phyloP scores from a whole-genome alignment of 2,113 vertebrate genomes.

The Lycaon pictus region DNA sequence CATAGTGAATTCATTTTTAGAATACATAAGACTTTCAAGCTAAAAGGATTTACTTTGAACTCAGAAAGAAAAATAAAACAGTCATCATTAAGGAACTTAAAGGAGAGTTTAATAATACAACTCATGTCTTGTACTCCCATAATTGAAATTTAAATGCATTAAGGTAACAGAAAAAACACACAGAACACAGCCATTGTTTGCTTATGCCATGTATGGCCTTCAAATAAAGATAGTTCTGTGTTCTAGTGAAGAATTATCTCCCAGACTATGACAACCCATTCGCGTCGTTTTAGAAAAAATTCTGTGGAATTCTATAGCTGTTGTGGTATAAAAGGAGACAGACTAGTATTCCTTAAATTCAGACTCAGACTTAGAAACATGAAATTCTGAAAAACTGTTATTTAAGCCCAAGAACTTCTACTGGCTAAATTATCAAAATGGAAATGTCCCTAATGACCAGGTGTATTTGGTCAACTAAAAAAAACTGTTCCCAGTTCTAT shows the following conservation, averaged over 20 bases:
- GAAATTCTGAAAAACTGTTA: constrained; percentile 50
- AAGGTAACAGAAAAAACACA: constrained; percentile 46
- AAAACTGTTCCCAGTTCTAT: background rate
- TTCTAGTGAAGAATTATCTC: background rate
- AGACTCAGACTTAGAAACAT: constrained; percentile 36
- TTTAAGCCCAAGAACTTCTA: constrained; percentile 45
- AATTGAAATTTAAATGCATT: constrained; percentile 51
- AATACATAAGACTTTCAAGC: background rate
- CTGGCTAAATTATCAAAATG: constrained; percentile 52
- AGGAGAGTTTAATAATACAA: constrained; percentile 31
- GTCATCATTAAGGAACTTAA: constrained; percentile 35
- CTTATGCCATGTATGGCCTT: background rate
- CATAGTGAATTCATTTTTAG: background rate
- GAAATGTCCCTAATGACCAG: constrained; percentile 54
- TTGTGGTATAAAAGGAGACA: constrained; percentile 38
- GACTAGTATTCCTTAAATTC: constrained; percentile 52
- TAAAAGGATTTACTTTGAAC: constrained; percentile 49
- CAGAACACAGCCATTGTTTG: constrained; percentile 3
- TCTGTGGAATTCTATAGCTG: constrained; percentile 31
- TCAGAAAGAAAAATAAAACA: constrained; percentile 11
- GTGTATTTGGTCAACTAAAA: background rate
- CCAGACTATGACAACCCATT: constrained; percentile 14
- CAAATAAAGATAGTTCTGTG: background rate
- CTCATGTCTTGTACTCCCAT: background rate
- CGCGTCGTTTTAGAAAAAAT: constrained; percentile 28